phyloP scores from a whole-genome alignment of 2,797 vertebrate genomes.

The Enteromius anoplus region DNA sequence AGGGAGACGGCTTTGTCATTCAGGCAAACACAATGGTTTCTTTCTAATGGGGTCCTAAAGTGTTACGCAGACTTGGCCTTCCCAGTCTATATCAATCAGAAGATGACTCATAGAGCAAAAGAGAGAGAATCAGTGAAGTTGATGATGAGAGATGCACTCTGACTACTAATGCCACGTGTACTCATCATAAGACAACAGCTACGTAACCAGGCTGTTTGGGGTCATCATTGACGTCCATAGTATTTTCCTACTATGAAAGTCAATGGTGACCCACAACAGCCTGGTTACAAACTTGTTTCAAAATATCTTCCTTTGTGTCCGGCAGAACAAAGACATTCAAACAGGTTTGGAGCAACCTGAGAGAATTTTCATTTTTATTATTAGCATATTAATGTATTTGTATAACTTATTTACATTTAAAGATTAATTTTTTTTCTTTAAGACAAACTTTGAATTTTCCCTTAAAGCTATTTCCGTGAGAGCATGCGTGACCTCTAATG shows the following conservation, averaged over 20 bases:
- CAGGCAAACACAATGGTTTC: conserved; percentile 45
- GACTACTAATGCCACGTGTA: background rate
- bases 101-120: conserved; percentile 49
- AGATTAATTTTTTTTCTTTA: background rate
- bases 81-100: conserved; percentile 30
- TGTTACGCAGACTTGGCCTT: conserved; percentile 46
- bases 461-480: background rate
- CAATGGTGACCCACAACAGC: no score
- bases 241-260: no score
- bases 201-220: no score
- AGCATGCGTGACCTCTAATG: conserved; percentile 30
- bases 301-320: no score
- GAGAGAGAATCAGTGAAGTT: conserved; percentile 1
- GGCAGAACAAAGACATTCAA: no score
- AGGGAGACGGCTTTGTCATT: conserved; percentile 46
- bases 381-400: background rate
- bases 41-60: conserved; percentile 42
- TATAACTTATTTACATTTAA: no score
- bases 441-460: background rate
- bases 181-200: background rate
- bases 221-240: no score
- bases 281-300: no score
- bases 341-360: no score
- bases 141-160: conserved; percentile 5
- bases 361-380: background rate